Percentiles rank a stretch among this genome's conserved stretches.
Conservation (phyloP, 2,113 vertebrate species). For the Crypturellus undulatus region DNA sequence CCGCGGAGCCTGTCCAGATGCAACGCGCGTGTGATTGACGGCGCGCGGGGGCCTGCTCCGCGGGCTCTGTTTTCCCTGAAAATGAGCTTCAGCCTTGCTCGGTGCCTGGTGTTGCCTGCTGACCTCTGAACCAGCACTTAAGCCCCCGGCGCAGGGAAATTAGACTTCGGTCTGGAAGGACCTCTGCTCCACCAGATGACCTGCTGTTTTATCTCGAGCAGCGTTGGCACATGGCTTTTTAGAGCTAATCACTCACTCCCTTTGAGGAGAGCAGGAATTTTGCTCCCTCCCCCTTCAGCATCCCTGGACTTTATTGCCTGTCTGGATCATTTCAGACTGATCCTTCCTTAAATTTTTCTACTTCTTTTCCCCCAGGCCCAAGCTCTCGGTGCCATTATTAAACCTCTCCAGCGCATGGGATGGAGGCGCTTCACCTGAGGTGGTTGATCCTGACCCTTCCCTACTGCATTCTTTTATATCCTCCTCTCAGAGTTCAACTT, state of each 20-base stretch:
- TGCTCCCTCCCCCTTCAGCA: slow-evolving; percentile 20
- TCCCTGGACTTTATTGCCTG: slow-evolving; percentile 44
- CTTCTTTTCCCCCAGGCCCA: background rate
- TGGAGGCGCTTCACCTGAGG: background rate
- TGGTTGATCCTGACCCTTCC: background rate
- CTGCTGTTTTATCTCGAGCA: slow-evolving; percentile 65
- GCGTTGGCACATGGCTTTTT: slow-evolving; percentile 53
- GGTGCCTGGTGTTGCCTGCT: background rate
- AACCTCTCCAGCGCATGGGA: background rate
- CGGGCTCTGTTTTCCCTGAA: slow-evolving; percentile 26
- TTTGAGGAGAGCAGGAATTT: slow-evolving; percentile 56
- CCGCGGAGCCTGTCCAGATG: slow-evolving; percentile 10
- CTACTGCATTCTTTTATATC: background rate
- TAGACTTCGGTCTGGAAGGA: slow-evolving; percentile 38
- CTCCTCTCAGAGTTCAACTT: background rate
- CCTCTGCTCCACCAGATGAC: slow-evolving; percentile 38
- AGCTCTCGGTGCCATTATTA: background rate
- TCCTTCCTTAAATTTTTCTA: background rate
- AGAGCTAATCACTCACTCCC: slow-evolving; percentile 52
- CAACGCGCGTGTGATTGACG: background rate
- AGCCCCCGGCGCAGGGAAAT: slow-evolving; percentile 57
- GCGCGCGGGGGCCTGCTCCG: background rate
- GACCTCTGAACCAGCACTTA: slow-evolving; percentile 56
- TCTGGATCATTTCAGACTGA: slow-evolving; percentile 64
- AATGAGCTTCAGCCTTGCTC: slow-evolving; percentile 51